Evolutionary conservation across 2,888 invertebrate species (phyloP), one percentile per base, ranked within the genome.

Genomic region (Zaprionus lineosus): DNA sequence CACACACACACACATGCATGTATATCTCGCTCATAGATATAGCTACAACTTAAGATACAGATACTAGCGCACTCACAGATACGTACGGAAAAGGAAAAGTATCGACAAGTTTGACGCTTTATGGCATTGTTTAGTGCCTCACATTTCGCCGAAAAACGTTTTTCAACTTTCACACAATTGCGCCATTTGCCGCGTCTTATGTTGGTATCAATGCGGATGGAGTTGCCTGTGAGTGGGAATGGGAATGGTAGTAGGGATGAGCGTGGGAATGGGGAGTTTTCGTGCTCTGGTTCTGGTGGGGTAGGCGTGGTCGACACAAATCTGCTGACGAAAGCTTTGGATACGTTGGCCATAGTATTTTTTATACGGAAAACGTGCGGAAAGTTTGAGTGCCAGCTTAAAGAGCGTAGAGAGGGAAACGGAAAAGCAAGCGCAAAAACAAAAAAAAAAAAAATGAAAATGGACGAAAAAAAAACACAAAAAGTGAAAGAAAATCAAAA

Each of bases 31-130:
- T 65, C 26, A 16, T 26, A 67, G 53, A 60, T 68, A 65, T 43
- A 60, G 52, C 46, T 19, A 43, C 41, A 31, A 21, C 41, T 34
- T 50, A 40, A 52, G 33, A 15, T 33, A 44, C 40, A 63, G 50
- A 60, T 56, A 59, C 28, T 24, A 33, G 53, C 56, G 39, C 46
- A 40, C 53, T 58, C 31, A 18, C 31, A 51, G 52, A 46, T 52
- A 53, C 29, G 41, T 26, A 53, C 37, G 34, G 19, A 46, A 11
- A 34, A 39, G 39, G 58, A 60, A 70, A 81, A 74, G 77, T 82
- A 86, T 82, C 84, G 82, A 82, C 86, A 84, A 82, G 86, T 86
- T 86, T 82, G 82, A 86, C 84, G 82, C 84, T 82, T 82, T 86
- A 82, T 82, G 82, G 84, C 86, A 82, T 84, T 82, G 81, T 82